These are phyloP conservation scores for Sebastes matsubarae DNA, from an alignment of 2,797 vertebrate genomes.

Conservation along the genomic window DNA sequence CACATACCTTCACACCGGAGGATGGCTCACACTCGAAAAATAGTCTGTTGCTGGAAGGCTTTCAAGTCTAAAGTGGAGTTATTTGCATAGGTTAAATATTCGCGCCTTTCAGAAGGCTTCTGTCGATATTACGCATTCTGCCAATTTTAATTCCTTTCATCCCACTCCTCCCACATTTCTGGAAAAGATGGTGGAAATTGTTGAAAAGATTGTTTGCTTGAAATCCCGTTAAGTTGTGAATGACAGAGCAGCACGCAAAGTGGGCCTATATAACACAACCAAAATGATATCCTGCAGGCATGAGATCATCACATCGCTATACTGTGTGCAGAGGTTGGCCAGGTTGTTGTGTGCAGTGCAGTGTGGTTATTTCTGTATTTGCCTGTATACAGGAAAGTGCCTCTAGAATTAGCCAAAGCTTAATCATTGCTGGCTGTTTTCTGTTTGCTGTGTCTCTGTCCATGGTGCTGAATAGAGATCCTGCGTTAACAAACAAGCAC, in stretches of 20 bases:
- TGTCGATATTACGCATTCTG: conserved; percentile 64
- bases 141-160: conserved; percentile 64
- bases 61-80: conserved; percentile 67
- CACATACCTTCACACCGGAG: conserved; percentile 13
- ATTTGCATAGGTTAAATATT: conserved; percentile 75
- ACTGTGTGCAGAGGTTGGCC: conserved; percentile 6
- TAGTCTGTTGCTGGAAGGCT: conserved; percentile 55
- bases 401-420: not conserved
- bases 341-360: not conserved
- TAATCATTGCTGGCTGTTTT: not conserved
- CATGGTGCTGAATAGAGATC: conserved; percentile 34
- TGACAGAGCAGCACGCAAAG: conserved; percentile 1
- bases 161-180: conserved; percentile 63
- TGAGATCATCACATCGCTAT: conserved; percentile 10
- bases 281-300: not conserved
- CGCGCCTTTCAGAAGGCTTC: conserved; percentile 51
- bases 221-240: conserved; percentile 39
- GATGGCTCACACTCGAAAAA: conserved; percentile 39
- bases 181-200: conserved; percentile 41
- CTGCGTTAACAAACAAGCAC: not conserved
- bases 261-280: not conserved
- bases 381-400: not conserved
- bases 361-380: conserved; percentile 8
- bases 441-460: conserved; percentile 51
- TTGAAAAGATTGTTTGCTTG: conserved; percentile 39